phyloP scores from a whole-genome alignment of 2,888 invertebrate species.

The Drosophila anceps region DNA sequence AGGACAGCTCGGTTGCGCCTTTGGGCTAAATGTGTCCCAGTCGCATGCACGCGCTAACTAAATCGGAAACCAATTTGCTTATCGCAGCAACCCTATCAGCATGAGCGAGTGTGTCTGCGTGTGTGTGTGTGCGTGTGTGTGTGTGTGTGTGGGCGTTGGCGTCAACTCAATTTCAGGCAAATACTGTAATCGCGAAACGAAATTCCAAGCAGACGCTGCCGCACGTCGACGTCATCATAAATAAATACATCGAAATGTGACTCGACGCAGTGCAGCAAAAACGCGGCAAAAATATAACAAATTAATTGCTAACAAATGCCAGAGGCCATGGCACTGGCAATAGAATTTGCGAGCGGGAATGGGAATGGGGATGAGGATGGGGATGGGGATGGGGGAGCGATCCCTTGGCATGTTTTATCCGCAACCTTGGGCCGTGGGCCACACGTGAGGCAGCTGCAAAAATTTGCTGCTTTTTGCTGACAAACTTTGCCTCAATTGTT shows the following conservation, averaged over 20 bases:
- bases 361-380: not conserved
- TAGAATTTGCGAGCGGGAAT: not conserved
- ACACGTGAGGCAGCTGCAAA: conserved; percentile 26
- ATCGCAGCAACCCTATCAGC: conserved; percentile 41
- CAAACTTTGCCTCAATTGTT: conserved; percentile 57
- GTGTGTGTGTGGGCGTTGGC: conserved; percentile 22
- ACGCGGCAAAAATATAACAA: conserved; percentile 46
- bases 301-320: conserved; percentile 46
- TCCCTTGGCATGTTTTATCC: not conserved
- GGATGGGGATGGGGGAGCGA: not conserved
- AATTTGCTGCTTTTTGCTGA: conserved; percentile 35
- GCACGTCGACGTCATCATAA: conserved; percentile 31
- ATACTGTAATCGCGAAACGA: conserved; percentile 39
- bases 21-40: conserved; percentile 47
- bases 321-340: conserved; percentile 10
- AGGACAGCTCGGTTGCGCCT: conserved; percentile 31
- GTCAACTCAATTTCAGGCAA: conserved; percentile 51
- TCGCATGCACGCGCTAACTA: conserved; percentile 50
- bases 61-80: conserved; percentile 76
- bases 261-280: conserved; percentile 59
- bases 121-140: conserved; percentile 6
- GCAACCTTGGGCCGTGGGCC: conserved; percentile 13
- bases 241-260: conserved; percentile 47
- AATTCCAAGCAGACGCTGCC: conserved; percentile 29
- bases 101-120: not conserved